Conservation (phyloP, 2,113 vertebrate species). For the Poeciliopsis prolifica region DNA sequence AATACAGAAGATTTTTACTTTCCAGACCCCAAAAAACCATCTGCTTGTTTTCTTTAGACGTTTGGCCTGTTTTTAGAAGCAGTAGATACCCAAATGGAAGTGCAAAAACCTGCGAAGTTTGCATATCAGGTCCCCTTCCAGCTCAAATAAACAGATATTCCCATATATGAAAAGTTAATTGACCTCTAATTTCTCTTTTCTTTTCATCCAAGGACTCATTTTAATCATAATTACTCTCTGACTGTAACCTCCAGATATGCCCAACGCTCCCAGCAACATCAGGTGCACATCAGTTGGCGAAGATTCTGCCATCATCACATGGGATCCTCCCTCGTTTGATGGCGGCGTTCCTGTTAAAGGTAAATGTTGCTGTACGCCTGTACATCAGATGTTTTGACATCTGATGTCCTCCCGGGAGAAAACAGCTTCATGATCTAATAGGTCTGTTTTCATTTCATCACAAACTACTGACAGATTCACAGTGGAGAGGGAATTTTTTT, state of each 20-base stretch:
- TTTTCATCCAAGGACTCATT: background rate
- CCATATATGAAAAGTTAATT: background rate
- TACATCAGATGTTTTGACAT: slow-evolving; percentile 35
- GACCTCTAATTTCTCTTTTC: background rate
- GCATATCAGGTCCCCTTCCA: too few species aligned
- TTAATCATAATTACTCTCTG: background rate
- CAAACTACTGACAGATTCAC: background rate
- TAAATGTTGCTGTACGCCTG: slow-evolving; percentile 48
- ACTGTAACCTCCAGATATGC: slow-evolving; percentile 82
- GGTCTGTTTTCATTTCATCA: slow-evolving; percentile 18
- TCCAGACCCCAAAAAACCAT: too few species aligned
- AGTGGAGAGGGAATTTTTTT: background rate
- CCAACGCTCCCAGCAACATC: slow-evolving; percentile 86
- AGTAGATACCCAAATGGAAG: too few species aligned
- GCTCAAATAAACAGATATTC: background rate
- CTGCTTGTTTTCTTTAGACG: too few species aligned
- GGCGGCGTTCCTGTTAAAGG: slow-evolving; percentile 87
- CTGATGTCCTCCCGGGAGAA: slow-evolving; percentile 42
- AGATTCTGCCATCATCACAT: slow-evolving; percentile 83
- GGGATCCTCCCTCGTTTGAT: slow-evolving; percentile 86
- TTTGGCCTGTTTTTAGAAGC: too few species aligned
- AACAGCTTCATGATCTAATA: slow-evolving; percentile 17
- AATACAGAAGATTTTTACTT: too few species aligned
- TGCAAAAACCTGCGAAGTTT: too few species aligned
- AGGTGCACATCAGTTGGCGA: slow-evolving; percentile 86